Conservation (phyloP, 2,113 vertebrate species). For the Vidua chalybeata region DNA sequence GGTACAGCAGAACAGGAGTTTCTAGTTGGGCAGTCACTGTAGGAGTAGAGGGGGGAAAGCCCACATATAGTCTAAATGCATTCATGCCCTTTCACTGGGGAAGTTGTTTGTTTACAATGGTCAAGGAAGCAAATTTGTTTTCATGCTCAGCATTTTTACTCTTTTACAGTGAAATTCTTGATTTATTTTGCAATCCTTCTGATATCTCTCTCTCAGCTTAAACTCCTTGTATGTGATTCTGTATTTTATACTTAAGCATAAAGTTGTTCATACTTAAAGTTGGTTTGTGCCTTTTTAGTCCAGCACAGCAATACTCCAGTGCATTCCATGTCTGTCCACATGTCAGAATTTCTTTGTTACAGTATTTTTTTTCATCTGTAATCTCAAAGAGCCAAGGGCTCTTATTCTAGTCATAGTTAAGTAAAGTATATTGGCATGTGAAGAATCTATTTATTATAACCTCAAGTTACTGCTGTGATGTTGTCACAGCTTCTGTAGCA, state of each 20-base stretch:
- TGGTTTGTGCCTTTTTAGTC: neutral
- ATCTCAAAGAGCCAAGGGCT: neutral
- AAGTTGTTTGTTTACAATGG: neutral
- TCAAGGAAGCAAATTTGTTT: neutral
- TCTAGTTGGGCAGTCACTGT: neutral
- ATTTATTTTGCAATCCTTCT: neutral
- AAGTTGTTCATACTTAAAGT: neutral
- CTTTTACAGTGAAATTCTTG: neutral
- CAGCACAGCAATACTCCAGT: neutral
- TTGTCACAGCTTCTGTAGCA: neutral
- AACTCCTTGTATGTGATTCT: neutral
- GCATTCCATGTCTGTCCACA: neutral
- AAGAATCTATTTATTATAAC: neutral
- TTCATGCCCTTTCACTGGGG: neutral
- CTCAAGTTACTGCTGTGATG: neutral
- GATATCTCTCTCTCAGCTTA: neutral
- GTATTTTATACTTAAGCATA: neutral
- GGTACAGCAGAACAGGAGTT: neutral
- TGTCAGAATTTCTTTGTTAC: neutral
- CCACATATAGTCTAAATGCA: neutral
- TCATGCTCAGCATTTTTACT: neutral
- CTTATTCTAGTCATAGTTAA: neutral
- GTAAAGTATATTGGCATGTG: neutral
- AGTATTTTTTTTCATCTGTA: neutral
- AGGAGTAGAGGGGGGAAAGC: neutral